Evolutionary conservation across 2,113 vertebrate species (phyloP).

Genomic region (Chaetorhynchus papuensis): DNA sequence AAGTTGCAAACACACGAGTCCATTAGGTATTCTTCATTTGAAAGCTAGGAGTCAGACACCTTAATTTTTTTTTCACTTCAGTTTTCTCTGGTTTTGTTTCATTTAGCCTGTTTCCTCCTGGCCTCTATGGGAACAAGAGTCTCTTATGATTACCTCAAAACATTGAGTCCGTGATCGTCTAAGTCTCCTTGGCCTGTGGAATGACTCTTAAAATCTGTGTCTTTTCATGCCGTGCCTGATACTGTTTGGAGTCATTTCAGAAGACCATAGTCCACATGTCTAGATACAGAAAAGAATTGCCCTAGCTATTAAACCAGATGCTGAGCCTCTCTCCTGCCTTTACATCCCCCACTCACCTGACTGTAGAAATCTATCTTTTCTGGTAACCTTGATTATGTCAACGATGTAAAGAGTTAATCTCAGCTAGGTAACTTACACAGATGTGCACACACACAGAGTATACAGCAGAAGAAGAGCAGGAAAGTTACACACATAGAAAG

Average conservation of each 20-base stretch:
- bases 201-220: not conserved
- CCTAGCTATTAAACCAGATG: not conserved
- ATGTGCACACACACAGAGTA: not conserved
- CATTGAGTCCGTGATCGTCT: not conserved
- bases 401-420: not conserved
- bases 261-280: not conserved
- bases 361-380: not conserved
- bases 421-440: not conserved
- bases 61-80: not conserved
- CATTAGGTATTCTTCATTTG: not conserved
- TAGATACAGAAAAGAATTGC: not conserved
- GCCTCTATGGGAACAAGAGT: not conserved
- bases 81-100: not conserved
- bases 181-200: not conserved
- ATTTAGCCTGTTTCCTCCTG: not conserved
- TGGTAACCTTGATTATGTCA: not conserved
- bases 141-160: not conserved
- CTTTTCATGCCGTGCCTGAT: not conserved
- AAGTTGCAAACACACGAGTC: not conserved
- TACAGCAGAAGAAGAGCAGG: not conserved
- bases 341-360: not conserved
- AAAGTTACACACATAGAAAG: not conserved
- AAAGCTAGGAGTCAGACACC: not conserved
- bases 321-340: not conserved
- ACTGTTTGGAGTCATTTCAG: not conserved